Conservation (phyloP, 2,797 vertebrate genomes). For the Anguilla megastoma region DNA sequence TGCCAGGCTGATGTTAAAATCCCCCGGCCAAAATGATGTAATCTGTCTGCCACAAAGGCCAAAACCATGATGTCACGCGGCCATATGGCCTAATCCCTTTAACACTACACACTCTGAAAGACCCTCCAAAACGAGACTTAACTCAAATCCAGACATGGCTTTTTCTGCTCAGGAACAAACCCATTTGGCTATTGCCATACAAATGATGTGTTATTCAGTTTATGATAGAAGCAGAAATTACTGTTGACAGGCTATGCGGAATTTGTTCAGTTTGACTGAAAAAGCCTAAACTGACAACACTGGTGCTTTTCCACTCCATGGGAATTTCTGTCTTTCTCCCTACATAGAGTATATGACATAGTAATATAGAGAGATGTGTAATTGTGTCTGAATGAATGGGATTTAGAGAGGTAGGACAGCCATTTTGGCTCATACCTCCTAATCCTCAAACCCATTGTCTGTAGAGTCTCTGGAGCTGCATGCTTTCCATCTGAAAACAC, state of each 20-base stretch:
- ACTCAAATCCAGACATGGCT: not conserved
- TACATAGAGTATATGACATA: not conserved
- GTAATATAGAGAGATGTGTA: not conserved
- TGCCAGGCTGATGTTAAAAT: not conserved
- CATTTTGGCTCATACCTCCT: not conserved
- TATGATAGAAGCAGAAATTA: not conserved
- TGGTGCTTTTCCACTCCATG: not conserved
- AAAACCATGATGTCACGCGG: not conserved
- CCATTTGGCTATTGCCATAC: not conserved
- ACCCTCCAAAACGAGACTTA: not conserved
- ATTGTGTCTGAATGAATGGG: not conserved
- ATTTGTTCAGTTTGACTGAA: not conserved
- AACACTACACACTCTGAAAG: not conserved
- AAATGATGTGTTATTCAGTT: not conserved
- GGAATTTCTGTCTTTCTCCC: not conserved
- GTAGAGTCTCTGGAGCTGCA: not conserved
- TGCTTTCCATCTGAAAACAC: not conserved
- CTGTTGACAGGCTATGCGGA: not conserved
- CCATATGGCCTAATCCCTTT: not conserved
- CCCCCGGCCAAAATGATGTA: not conserved
- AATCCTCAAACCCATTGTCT: not conserved
- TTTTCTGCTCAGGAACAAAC: not conserved
- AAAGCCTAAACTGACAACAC: not conserved
- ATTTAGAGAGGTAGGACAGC: not conserved
- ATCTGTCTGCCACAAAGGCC: not conserved